Evolutionary conservation across 2,113 vertebrate genomes (phyloP).

Genomic region (Hippocampus barbouri): DNA sequence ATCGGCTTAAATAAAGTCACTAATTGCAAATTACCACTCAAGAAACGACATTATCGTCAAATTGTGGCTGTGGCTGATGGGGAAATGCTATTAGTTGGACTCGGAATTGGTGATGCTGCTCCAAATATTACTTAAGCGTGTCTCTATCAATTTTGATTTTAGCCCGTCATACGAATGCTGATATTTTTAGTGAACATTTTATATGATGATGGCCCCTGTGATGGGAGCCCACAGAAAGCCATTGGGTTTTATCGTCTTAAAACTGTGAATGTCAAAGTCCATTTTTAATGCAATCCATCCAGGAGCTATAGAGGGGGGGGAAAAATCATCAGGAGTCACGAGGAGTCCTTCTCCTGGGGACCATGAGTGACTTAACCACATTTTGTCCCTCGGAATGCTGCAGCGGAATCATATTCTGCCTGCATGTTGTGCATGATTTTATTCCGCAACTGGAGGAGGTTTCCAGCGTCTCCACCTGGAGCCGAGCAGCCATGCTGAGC

Average conservation of each 20-base stretch:
- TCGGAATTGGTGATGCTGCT: background rate
- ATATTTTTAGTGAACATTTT: background rate
- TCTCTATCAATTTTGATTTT: background rate
- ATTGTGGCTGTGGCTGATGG: background rate
- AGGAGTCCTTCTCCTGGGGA: constrained; percentile 7
- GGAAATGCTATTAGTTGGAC: background rate
- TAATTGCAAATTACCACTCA: background rate
- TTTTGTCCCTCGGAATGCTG: background rate
- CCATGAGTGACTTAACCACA: background rate
- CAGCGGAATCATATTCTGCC: constrained; percentile 13
- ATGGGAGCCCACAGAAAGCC: background rate
- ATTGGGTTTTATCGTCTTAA: background rate
- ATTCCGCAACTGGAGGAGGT: constrained; percentile 18
- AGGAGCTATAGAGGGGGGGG: background rate
- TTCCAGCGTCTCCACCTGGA: constrained; percentile 23
- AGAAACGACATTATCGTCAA: background rate
- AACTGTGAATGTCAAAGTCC: background rate
- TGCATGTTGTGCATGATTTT: constrained; percentile 21
- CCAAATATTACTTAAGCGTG: background rate
- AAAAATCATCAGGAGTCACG: constrained; percentile 5
- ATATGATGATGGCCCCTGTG: background rate
- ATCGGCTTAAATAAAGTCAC: background rate
- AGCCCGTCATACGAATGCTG: background rate
- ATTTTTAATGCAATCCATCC: constrained; percentile 2
- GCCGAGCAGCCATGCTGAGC: constrained; percentile 36